Evolutionary conservation across 2,113 vertebrate genomes (phyloP), one percentile per base, ranked within the genome.

Genomic region (Crotalus horridus): DNA sequence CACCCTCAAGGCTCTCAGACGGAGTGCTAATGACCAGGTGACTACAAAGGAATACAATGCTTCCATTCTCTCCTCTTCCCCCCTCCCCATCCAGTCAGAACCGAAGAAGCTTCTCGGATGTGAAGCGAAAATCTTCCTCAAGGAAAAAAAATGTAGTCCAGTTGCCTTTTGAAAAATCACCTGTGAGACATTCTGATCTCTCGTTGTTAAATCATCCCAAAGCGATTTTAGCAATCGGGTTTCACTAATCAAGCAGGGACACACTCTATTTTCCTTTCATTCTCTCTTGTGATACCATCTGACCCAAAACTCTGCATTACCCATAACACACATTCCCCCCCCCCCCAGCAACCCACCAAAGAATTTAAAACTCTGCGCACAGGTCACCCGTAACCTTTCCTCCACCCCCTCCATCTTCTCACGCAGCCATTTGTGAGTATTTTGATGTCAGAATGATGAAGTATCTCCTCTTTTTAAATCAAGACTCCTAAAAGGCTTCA

Each of bases 401-500:
- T 15, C 26, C 15, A 1, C 85, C 43, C 17, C 29, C 85, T 17
- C 26, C 6, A 1, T 13, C 26, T n/a, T 29, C 46, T n/a, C 11
- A 29, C 11, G 21, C 17, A 33, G 74, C 90, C 90, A 87, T 87
- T 33, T 59, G 39, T 51, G 55, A n/a, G 51, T 56, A 91, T 56
- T 91, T 85, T 91, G 53, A 46, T 85, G 90, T 91, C 90, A 91
- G 74, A 91, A 85, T 91, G 90, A 91, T 85, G 54, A 91, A 91
- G n/a, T 58, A 85, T 29, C 74, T 54, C 55, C 74, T 85, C 33
- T 91, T 91, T 85, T 85, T 56, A 91, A 91, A 91, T 85, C 74
- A 85, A 91, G 74, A 46, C 39, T 85, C 74, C 53, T 85, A 54
- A 56, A 85, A 91, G 55, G 46, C 74, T 13, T 39, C 69, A 43